These are phyloP conservation scores for Mionectes macconnelli DNA, from an alignment of 2,113 vertebrate genomes.

Conservation along the genomic window DNA sequence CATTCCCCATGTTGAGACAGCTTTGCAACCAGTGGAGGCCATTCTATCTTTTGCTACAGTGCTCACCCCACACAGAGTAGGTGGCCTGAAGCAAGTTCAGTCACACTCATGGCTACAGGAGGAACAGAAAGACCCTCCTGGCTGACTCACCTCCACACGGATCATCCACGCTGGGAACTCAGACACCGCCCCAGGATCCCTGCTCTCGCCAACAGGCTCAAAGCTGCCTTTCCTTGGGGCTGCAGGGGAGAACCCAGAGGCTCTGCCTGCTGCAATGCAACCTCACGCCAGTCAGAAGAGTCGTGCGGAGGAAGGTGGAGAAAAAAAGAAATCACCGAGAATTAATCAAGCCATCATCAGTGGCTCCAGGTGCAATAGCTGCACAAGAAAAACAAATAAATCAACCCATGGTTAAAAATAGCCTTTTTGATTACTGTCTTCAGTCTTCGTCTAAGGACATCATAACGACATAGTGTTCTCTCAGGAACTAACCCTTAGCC, in stretches of 20 bases:
- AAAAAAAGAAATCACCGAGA: background rate
- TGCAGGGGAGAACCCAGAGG: background rate
- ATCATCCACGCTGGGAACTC: background rate
- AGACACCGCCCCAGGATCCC: background rate
- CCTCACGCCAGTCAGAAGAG: background rate
- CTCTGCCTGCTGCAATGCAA: background rate
- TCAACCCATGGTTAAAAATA: constrained; percentile 62
- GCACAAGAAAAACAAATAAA: constrained; percentile 60
- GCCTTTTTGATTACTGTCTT: constrained; percentile 62
- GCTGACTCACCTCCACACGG: fast-evolving
- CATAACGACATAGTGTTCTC: constrained; percentile 18
- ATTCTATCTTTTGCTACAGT: background rate
- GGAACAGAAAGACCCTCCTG: background rate
- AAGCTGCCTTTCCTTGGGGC: background rate
- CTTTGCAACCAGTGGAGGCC: background rate
- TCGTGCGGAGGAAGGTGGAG: background rate
- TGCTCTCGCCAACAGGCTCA: fast-evolving
- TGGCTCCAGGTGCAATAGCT: constrained; percentile 41
- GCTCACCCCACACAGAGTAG: background rate
- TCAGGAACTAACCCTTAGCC: constrained; percentile 49
- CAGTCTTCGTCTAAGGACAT: constrained; percentile 26
- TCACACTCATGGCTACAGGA: background rate
- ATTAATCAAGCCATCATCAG: constrained; percentile 63
- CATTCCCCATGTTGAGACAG: background rate
- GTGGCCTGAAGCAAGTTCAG: background rate